Base-by-base conservation (phyloP, 1,140 invertebrate genomes). In the Drosophila takahashii region DNA sequence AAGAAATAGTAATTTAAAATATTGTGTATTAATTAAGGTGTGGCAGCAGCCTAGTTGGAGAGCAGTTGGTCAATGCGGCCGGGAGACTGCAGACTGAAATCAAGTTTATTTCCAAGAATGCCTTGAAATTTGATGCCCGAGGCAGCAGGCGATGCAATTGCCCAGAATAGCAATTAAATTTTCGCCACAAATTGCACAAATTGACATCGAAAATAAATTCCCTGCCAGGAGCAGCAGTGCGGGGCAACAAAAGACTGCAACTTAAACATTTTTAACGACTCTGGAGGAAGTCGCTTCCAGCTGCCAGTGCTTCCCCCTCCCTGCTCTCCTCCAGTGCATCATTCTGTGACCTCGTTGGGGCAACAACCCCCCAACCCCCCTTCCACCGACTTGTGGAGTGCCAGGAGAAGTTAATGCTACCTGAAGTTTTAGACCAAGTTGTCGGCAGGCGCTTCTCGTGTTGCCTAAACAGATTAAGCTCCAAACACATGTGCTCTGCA, bases 401-500 rank as follows among this genome's bases (percentile, higher is more conserved):
- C 78, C 81, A 81, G 79, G 60, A 44, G 75, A 86, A 87, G 83
- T 87, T 87, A 87, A 78, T 81, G 81, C 80, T 86, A 87, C 74
- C 81, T 87, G 61, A 85, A 86, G 83, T 86, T 86, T 86, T 69
- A 41, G 66, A 52, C 60, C 79, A 86, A 86, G 83, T 86, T 86
- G 79, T 81, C 83, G 80, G 81, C 80, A 79, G 80, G 72, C 80
- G 80, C 54, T 78, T 62, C 74, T 72, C 60, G 71, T 87, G 84
- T 87, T 87, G 76, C 84, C 84, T 89, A 87, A 87, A 87, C 84
- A 89, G 84, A 87, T 87, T 87, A 87, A 87, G 69, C 84, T 76
- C 84, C 45, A 56, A 87, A 84, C 84, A 89, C 84, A 87, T 84
- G 75, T 83, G 81, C 62, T 81, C 56, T 73, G 84, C 83, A 86